Evolutionary conservation across 2,113 vertebrate genomes (phyloP), one percentile per base, ranked within the genome.

Genomic region (Nycticryphes semicollaris): DNA sequence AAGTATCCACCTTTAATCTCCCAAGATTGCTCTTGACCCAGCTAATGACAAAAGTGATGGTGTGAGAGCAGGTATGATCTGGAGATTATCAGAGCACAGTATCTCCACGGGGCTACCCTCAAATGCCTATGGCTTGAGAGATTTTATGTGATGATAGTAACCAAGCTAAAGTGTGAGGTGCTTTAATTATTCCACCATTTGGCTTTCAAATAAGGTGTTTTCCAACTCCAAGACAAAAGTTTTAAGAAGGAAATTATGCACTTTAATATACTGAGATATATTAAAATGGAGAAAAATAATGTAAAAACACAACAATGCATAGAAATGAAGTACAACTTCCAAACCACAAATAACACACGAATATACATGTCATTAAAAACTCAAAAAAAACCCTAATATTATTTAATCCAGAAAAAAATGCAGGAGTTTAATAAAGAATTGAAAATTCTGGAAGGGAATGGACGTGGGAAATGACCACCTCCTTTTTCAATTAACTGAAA

Each of bases 151-250:
- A 85, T 67, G 51, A 90, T n/a, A 88, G 72, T 1, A 86, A 30
- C 16, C 64, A 72, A 39, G 41, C 54, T 35, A 92, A 88, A 78
- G 92, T 86, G 94, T 57, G 88, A 90, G 60, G 73, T 87, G 53
- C 45, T 95, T 84, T 81, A 89, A 94, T 87, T 68, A 95, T 3
- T 3, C 33, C 53, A 66, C 60, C 16, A 95, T 96, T 96, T 95
- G 95, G 69, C 41, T 96, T 83, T 92, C 96, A 97, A 96, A 95
- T 96, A 77, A 93, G 87, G 88, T 94, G 73, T 53, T 96, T 95
- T 93, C 83, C 82, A 90, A 90, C 76, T 45, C 33, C 13, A 68
- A 63, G 53, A 43, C 14, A 89, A 92, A 35, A 0, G 0, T 57
- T 90, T 91, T 60, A 93, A 94, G 85, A 25, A 63, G 27, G 30